These are phyloP conservation scores for Chironomus riparius DNA, from an alignment of 2,888 invertebrate genomes.

Conservation along the genomic window DNA sequence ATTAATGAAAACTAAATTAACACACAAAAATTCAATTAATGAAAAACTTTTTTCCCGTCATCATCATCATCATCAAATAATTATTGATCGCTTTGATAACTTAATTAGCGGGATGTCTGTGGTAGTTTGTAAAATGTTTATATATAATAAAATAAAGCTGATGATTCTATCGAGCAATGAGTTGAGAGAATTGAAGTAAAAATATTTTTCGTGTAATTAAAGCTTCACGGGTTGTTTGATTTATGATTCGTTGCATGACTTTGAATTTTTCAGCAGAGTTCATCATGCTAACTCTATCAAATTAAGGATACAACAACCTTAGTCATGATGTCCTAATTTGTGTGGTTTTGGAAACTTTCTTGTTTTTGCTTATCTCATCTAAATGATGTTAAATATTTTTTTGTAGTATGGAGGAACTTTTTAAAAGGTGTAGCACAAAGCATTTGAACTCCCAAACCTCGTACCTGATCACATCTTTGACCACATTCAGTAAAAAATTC, in stretches of 20 bases:
- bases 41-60: not conserved
- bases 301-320: not conserved
- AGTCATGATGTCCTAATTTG: not conserved
- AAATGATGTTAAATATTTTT: too few species aligned
- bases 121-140: not conserved
- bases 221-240: not conserved
- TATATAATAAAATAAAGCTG: not conserved
- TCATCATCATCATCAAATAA: not conserved
- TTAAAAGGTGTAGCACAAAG: too few species aligned
- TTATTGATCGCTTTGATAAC: conserved; percentile 22
- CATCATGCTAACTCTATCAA: not conserved
- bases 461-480: too few species aligned
- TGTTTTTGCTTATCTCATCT: too few species aligned
- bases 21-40: not conserved
- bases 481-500: too few species aligned
- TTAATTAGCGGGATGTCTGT: conserved; percentile 10
- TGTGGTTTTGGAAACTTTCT: too few species aligned
- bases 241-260: not conserved
- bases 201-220: not conserved
- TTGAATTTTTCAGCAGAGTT: not conserved
- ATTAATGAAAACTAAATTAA: conserved; percentile 19
- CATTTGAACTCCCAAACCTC: too few species aligned
- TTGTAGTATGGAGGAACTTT: too few species aligned
- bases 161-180: not conserved
- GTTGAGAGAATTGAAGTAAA: not conserved